Evolutionary conservation across 2,888 invertebrate species (phyloP).

Genomic region (Tachystola acroxantha): DNA sequence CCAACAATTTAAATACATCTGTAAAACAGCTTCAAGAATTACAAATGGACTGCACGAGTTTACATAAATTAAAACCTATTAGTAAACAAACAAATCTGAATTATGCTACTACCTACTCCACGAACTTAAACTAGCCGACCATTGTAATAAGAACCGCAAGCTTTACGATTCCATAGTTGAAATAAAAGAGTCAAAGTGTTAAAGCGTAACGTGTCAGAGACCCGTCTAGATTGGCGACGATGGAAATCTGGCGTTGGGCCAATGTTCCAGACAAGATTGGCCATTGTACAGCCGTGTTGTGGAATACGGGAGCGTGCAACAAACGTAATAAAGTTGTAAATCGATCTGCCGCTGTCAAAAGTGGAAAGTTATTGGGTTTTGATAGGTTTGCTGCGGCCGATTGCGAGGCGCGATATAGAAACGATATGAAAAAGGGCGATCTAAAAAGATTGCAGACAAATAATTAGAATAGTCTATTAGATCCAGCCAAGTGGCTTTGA

Average conservation of each 20-base stretch:
- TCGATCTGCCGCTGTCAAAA: conserved; percentile 18
- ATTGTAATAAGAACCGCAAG: background rate
- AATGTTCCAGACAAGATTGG: conserved; percentile 25
- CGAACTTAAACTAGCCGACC: background rate
- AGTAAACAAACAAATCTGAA: conserved; percentile 4
- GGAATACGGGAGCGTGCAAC: conserved; percentile 26
- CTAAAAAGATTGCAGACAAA: no score
- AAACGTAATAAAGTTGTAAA: conserved; percentile 32
- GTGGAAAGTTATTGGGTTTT: conserved; percentile 36
- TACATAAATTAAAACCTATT: conserved; percentile 10
- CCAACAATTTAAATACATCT: no score
- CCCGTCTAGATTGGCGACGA: background rate
- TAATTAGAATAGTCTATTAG: no score
- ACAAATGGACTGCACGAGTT: no score
- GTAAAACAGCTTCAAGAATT: no score
- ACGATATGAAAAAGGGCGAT: no score
- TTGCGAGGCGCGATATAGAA: conserved; percentile 19
- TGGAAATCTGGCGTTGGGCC: conserved; percentile 31
- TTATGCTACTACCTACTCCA: background rate
- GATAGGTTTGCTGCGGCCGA: conserved; percentile 25
- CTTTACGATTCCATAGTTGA: background rate
- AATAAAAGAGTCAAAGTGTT: background rate
- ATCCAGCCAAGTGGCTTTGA: no score
- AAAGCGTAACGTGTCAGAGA: background rate
- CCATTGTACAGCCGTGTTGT: conserved; percentile 23